Base-by-base conservation (phyloP, 2,888 invertebrate species). In the Heteromurus nitidus region DNA sequence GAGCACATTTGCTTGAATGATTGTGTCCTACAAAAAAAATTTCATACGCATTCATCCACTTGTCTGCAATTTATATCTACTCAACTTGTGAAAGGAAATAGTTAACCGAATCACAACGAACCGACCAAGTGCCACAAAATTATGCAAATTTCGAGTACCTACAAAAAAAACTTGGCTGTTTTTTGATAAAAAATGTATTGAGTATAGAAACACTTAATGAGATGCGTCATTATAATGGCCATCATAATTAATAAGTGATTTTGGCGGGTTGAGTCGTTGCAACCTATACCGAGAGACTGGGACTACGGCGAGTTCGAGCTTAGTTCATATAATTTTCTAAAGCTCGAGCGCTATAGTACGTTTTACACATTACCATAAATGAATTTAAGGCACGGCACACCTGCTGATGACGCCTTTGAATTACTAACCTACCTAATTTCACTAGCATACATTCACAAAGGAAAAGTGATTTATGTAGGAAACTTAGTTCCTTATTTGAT, bases 371-470 rank as follows among this genome's bases (percentile, higher is more conserved):
- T 75, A 74, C 65, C 75, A 75, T 75, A 75, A 75, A 67, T 65
- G 67, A 58, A 75, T 64, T 75, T 58, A 75, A 67, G 22, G 3
- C 18, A 47, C 24, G 62, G 75, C 75, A 53, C 75, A 67, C 75
- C 75, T 75, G 58, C 44, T 16, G 44, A 42, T 47, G 31, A 47
- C 67, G 36, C 75, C 44, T 75, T 22, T 28, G 58, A 30, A 42
- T 13, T n/a, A 58, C 75, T 55, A 67, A 67, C 75, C 58, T 75
- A 28, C 67, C 67, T 42, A 75, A 64, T 74, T 75, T 75, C 58
- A 53, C 65, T 50, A 44, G 13, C 55, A 55, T 58, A 24, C 24
- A 44, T 28, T 42, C 31, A 31, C 62, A 20, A 31, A 22, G 3
- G n/a, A 47, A 47, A 3, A 47, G n/a, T 5, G n/a, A n/a, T 28